phyloP scores from a whole-genome alignment of 2,888 invertebrate genomes.

The Drosophila pegasa region DNA sequence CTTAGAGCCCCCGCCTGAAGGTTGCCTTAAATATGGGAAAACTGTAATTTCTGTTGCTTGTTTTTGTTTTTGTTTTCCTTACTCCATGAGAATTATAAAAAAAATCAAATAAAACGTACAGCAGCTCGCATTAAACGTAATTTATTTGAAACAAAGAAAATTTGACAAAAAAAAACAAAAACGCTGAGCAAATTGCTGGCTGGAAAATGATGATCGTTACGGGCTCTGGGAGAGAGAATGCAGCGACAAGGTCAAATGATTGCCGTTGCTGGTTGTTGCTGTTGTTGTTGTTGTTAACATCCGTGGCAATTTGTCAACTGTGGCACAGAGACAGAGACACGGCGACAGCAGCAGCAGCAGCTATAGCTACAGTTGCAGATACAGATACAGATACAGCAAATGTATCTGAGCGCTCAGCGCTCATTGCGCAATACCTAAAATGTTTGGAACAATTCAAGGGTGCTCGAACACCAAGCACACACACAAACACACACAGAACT shows the following conservation, averaged over 20 bases:
- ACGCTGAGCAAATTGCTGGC: constrained; percentile 49
- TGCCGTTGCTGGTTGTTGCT: constrained; percentile 31
- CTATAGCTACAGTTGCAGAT: not conserved
- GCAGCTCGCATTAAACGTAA: constrained; percentile 57
- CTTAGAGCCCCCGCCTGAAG: constrained; percentile 35
- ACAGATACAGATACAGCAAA: constrained; percentile 13
- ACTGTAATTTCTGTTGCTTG: constrained; percentile 47
- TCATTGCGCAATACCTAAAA: constrained; percentile 54
- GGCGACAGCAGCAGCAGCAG: constrained; percentile 3
- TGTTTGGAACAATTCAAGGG: constrained; percentile 40
- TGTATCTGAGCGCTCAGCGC: constrained; percentile 31
- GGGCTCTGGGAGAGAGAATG: constrained; percentile 46
- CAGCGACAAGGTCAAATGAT: constrained; percentile 61
- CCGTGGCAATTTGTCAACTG: constrained; percentile 70
- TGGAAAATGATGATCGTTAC: constrained; percentile 65
- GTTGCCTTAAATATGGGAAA: constrained; percentile 69
- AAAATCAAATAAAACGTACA: constrained; percentile 9
- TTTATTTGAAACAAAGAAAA: constrained; percentile 72
- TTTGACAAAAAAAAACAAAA: constrained; percentile 50
- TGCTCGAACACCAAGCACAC: constrained; percentile 5
- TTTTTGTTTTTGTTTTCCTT: constrained; percentile 12
- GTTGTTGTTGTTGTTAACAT: constrained; percentile 28
- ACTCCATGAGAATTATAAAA: constrained; percentile 15
- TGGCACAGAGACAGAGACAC: constrained; percentile 9
- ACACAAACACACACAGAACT: not conserved